Evolutionary conservation across 64 coral and sea anemone genomes (phyloP), one percentile per base, ranked within the genome.

Genomic region (Porites australiensis): DNA sequence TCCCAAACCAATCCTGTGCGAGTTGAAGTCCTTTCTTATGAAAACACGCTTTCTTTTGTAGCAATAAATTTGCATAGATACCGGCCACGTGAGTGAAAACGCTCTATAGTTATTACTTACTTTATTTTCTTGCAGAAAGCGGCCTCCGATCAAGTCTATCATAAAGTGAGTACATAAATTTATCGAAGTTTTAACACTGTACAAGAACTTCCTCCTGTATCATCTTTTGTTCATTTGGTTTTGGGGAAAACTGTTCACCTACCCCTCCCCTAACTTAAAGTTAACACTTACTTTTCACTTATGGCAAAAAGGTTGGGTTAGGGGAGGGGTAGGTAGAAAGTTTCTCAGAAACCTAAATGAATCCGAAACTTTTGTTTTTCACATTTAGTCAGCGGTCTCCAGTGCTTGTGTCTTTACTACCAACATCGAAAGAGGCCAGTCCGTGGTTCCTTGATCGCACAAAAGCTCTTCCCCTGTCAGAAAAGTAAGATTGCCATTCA

Each of bases 101-200:
- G 49, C 84, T 86, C 12, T 8, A 3, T 19, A 43, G 68, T 70
- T 64, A 66, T 12, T 0, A 3, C 64, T 21, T 69, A 12, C 59
- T 70, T 53, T 49, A 75, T 87, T 79, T 13, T 51, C 81, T 59
- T 48, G 22, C 64, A 98, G 96, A 62, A 98, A 95, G 82, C 74
- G 96, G 51, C 96, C 96, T 8, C 94, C 96, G 2, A 98, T 98
- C 58, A 98, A 90, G 72, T 98, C 96, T 60, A 95, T 98, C 72
- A 86, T 98, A 7, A 95, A 98, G 96, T 98, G 95, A 95, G 96
- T 92, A 52, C 51, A 58, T 55, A 20, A 78, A 12, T 57, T 57
- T 12, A 57, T 7, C 54, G 12, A 57, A 57, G 7, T 57, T 7
- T 57, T 7, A 2, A 57, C 2, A 57, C 7, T 2, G 10, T 0